Conservation (phyloP, 1,140 invertebrate species). For the Bombus huntii region DNA sequence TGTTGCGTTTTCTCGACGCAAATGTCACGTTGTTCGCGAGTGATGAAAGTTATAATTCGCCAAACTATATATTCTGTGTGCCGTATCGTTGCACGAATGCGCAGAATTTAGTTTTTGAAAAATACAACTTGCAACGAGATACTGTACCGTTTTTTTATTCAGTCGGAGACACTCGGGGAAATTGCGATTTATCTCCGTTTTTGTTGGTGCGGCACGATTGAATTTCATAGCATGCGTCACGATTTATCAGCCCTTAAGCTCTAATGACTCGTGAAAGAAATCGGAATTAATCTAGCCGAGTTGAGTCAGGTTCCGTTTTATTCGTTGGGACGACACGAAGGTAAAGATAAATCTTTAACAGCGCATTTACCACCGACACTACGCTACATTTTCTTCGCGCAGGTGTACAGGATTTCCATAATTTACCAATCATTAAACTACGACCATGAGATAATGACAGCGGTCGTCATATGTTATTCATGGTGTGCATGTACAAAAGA, state of each 20-base stretch:
- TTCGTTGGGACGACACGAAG: not conserved
- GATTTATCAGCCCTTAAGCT: conserved; percentile 44
- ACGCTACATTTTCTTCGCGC: not conserved
- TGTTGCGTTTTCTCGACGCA: not conserved
- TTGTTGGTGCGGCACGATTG: not conserved
- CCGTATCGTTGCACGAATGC: not conserved
- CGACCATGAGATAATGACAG: too few relatives aligned
- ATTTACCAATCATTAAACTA: conserved; percentile 1
- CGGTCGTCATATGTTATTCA: too few relatives aligned
- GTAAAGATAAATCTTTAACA: not conserved
- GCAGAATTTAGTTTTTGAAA: not conserved
- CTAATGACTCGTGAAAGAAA: conserved; percentile 48
- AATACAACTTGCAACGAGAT: not conserved
- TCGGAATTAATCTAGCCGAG: conserved; percentile 33
- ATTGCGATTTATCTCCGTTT: not conserved
- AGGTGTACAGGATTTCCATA: not conserved
- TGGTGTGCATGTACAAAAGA: too few relatives aligned
- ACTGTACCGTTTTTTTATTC: not conserved
- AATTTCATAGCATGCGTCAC: conserved; percentile 15
- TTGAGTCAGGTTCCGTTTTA: not conserved
- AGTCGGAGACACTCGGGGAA: not conserved
- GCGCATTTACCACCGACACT: not conserved
- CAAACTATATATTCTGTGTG: not conserved
- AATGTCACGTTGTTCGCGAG: not conserved
- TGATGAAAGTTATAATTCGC: not conserved